Base-by-base conservation (phyloP, 1,140 invertebrate species). In the Hyles euphorbiae region DNA sequence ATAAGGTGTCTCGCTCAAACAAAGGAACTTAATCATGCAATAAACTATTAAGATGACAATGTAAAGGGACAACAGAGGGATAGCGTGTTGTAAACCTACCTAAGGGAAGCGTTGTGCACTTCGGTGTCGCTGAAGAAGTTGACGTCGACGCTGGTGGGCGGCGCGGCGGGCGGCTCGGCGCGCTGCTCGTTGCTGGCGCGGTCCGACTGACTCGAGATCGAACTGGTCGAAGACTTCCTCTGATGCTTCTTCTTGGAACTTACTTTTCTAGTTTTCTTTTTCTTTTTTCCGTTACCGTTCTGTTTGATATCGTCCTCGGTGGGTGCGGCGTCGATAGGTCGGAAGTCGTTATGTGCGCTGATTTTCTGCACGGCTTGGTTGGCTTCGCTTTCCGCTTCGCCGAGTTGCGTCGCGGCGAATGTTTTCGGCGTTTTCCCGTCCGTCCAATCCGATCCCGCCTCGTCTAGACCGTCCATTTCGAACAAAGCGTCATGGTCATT, bases 111-210 rank as follows among this genome's bases (percentile, higher is more conserved):
- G 22, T 92, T 92, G 11, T 93, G 94, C 33, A 96, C 88, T 89
- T 98, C 97, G 0, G 95, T 96, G 72, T 98, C 97, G 81, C 96
- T 98, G 80, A 97, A 98, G 82, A 98, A 98, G 78, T 85, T 76
- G 56, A 87, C 80, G 46, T 88, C 84, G 9, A 71, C 67, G 12
- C 71, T 61, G 49, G 76, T 81, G 9, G 73, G 74, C 54, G 78
- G 78, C 36, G 76, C 56, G 0, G 79, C 64, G 5, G 83, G 67
- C 55, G 76, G 83, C 34, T 76, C 64, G 44, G 61, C 59, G 11
- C 81, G 76, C 58, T 77, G 72, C 46, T 90, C 88, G 9, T 77
- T 72, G 5, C 79, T 74, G 11, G 83, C 76, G 53, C 84, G 70
- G 63, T 90, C 89, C 12, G 89, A 90, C 65, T 89, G 87, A 65